These are phyloP conservation scores for Callospermophilus lateralis DNA, from an alignment of 2,113 vertebrate genomes.

Conservation along the genomic window DNA sequence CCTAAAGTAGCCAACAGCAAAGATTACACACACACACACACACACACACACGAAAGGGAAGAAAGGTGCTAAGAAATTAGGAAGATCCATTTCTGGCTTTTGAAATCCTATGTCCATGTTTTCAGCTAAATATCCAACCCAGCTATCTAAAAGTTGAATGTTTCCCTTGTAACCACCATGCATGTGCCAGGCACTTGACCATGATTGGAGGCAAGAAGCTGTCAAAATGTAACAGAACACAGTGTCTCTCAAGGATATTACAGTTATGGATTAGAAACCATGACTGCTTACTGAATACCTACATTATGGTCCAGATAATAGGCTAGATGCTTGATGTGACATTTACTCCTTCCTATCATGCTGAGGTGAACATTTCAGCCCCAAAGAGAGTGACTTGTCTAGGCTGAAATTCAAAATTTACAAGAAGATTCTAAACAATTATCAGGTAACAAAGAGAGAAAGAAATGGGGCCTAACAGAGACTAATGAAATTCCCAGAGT, in stretches of 20 bases:
- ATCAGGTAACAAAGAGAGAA: background rate
- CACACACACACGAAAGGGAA: background rate
- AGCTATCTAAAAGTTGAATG: conserved; percentile 8
- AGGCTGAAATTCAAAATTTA: conserved; percentile 65
- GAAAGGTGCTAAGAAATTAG: conserved; percentile 18
- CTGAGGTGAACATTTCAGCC: background rate
- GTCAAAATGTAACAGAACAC: conserved; percentile 35
- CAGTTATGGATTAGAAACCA: background rate
- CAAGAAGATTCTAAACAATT: conserved; percentile 49
- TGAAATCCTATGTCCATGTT: conserved; percentile 34
- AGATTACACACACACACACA: background rate
- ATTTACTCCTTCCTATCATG: conserved; percentile 11
- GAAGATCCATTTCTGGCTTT: conserved; percentile 53
- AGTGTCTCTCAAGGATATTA: conserved; percentile 2
- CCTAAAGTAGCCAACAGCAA: conserved; percentile 87
- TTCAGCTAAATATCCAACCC: conserved; percentile 15
- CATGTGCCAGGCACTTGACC: background rate
- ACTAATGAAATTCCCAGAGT: background rate
- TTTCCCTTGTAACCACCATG: background rate
- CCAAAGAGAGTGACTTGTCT: background rate
- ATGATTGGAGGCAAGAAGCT: background rate
- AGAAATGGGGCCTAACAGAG: background rate
- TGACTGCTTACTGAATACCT: background rate
- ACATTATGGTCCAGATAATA: background rate
- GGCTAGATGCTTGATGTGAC: background rate